Base-by-base conservation (phyloP, 1,140 invertebrate genomes). In the Stegodyphus dumicola region DNA sequence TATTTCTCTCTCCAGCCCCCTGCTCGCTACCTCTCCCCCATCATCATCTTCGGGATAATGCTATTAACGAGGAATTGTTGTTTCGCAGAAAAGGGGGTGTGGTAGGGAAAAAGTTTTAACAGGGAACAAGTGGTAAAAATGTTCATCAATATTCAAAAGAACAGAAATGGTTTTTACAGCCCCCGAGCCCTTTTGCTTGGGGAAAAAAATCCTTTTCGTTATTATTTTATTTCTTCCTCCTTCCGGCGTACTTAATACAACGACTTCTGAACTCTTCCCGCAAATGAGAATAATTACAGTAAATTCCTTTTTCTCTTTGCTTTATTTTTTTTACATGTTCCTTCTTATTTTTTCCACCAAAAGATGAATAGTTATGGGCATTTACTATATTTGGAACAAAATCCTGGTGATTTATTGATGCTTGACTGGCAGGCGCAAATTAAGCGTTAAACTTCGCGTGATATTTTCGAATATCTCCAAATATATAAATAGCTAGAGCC, bases 81-180 rank as follows among this genome's bases (percentile, higher is more conserved):
- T 85, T 33, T 33, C 33, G 33, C 33, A 33, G 33, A 33, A 33
- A 33, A 33, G 33, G 33, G 33, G 33, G 33, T 33, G 33, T 77
- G 33, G 71, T 7, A 33, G 71, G 54, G 13, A 60, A 85, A 85
- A 85, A 77, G 71, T 83, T 83, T 85, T 85, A 85, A 85, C 81
- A 76, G 51, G 52, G 79, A 83, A 83, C 79, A 83, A 85, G 81
- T 85, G 71, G 81, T 85, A 85, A 85, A 85, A 85, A 85, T 77
- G 73, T 85, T 85, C 81, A 85, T 85, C 81, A 85, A 85, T 85
- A 85, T 85, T 85, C 81, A 85, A 85, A 85, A 85, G 81, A 85
- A 85, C 81, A 77, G 81, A 77, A 80, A 85, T 76, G 81, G 73
- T 85, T 85, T 85, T 85, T 76, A 76, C 73, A 85, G 65, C 73